Evolutionary conservation across 2,113 vertebrate genomes (phyloP), one percentile per base, ranked within the genome.

Genomic region (Parotia lawesii): DNA sequence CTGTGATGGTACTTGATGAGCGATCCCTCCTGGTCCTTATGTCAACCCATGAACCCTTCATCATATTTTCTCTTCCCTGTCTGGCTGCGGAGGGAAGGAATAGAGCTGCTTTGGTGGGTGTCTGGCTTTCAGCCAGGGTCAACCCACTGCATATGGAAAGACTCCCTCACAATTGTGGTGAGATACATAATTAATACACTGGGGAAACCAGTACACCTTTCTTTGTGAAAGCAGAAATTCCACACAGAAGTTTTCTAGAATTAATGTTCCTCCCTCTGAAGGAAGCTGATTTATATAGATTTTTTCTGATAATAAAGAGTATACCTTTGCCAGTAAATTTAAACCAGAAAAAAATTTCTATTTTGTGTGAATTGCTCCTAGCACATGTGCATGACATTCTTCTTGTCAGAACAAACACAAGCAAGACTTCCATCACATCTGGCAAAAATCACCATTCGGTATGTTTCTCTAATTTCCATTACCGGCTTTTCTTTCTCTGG

Each of bases 21-120:
- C 2, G 9, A 76, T 60, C 27, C 27, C 45, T 67, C 22, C 27
- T 22, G 27, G 22, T 37, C 53, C 62, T 60, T 76, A 60, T 37
- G 57, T 67, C 37, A 51, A 44, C 27, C 17, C 11, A 0, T 44
- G 53, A 58, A 67, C 14, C 10, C 18, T 45, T 69, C 0, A 0
- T 44, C 45, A 28, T 45, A 20, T 45, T 76, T 53, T 53, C 18
- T 27, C 11, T 86, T 6, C 33, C 12, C 12, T 27, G 15, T 37
- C 54, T 69, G 45, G 22, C 31, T 53, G 38, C 38, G 27, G 33
- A 69, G n/a, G 18, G 22, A 44, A 69, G 45, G 42, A 76, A 44
- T 12, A 86, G 33, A 69, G 33, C 37, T 0, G 0, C 28, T 33
- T 69, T 28, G 33, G 62, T 45, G 45, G 33, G 38, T 53, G 54